These are phyloP conservation scores for Opisthocomus hoazin DNA, from an alignment of 2,113 vertebrate species.

Conservation along the genomic window DNA sequence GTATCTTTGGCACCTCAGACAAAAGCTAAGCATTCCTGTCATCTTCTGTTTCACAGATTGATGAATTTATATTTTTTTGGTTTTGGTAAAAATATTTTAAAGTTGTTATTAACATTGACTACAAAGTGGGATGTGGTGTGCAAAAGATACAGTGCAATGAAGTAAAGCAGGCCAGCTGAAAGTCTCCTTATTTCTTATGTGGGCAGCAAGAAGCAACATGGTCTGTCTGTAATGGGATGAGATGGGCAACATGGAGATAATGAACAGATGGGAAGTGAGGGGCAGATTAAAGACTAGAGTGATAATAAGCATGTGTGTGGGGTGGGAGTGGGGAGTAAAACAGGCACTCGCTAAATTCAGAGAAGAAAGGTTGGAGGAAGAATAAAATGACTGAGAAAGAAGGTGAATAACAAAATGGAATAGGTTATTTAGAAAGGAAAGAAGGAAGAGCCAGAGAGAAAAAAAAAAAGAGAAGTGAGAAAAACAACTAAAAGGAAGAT, in stretches of 20 bases:
- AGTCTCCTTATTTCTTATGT: neutral
- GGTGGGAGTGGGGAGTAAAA: neutral
- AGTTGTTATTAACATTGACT: neutral
- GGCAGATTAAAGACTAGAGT: neutral
- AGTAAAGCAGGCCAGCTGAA: neutral
- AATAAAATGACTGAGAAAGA: neutral
- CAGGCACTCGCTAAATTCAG: neutral
- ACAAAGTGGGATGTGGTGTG: neutral
- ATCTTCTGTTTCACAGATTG: neutral
- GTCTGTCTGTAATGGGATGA: neutral
- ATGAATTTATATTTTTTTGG: neutral
- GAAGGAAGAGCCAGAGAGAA: neutral
- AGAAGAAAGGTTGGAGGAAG: neutral
- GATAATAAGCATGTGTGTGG: neutral
- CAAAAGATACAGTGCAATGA: neutral
- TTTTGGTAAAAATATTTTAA: neutral
- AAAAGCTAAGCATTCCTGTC: neutral
- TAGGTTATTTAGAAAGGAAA: neutral
- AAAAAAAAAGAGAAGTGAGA: neutral
- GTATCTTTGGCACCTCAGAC: neutral
- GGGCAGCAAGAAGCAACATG: conserved; percentile 1
- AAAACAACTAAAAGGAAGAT: neutral
- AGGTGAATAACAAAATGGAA: neutral
- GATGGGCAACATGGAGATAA: conserved; percentile 31
- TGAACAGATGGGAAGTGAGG: conserved; percentile 42